Percentiles rank a stretch among this genome's conserved stretches.
Conservation (phyloP, 2,113 vertebrate genomes). For the Fulmarus glacialis region DNA sequence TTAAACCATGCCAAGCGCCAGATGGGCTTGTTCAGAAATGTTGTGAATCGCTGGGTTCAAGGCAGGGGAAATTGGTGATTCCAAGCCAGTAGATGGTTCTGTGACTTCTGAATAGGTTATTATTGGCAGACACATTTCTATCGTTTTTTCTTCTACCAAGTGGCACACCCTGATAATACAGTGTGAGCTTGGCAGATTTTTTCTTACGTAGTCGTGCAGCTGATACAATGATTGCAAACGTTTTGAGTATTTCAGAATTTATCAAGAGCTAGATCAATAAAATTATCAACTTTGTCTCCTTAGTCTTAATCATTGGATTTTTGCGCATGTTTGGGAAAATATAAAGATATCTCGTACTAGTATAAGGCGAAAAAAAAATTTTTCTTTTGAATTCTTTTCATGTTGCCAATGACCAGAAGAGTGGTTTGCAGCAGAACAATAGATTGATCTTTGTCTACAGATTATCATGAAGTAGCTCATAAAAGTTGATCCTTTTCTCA, state of each 20-base stretch:
- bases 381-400: neutral
- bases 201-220: neutral
- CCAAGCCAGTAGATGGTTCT: neutral
- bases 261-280: neutral
- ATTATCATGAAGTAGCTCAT: neutral
- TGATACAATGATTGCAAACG: neutral
- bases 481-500: neutral
- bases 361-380: neutral
- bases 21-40: neutral
- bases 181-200: neutral
- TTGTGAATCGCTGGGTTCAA: neutral
- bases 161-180: neutral
- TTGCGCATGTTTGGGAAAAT: neutral
- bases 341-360: fast-evolving
- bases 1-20: neutral
- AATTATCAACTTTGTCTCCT: neutral
- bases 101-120: neutral
- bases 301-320: neutral
- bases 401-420: neutral
- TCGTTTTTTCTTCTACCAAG: neutral
- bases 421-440: neutral
- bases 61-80: neutral
- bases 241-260: neutral
- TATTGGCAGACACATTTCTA: neutral
- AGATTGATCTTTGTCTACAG: neutral